Evolutionary conservation across 1,140 invertebrate genomes (phyloP).

Genomic region (Hylaeus volcanicus): DNA sequence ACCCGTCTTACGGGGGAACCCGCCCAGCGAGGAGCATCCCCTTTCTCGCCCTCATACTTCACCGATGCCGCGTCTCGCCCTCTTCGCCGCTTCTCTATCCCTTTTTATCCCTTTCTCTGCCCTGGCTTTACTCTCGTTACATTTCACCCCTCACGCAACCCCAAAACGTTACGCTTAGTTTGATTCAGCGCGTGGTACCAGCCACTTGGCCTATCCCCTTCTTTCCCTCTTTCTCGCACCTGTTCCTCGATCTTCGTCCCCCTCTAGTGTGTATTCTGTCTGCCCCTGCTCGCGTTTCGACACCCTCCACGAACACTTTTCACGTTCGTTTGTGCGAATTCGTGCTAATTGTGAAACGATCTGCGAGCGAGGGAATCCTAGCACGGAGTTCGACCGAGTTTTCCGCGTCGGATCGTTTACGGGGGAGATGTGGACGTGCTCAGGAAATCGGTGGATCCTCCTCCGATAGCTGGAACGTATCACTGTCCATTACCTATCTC

Average conservation of each 20-base stretch:
- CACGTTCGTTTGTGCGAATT: slow-evolving; percentile 47
- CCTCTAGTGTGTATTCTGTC: neutral
- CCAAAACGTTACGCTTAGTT: slow-evolving; percentile 66
- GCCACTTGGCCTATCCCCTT: slow-evolving; percentile 40
- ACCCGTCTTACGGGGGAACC: slow-evolving; percentile 41
- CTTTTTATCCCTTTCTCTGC: slow-evolving; percentile 42
- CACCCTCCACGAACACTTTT: slow-evolving; percentile 45
- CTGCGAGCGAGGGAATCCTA: slow-evolving; percentile 12
- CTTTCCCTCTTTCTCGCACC: neutral
- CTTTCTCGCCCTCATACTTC: slow-evolving; percentile 55
- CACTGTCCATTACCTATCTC: neutral
- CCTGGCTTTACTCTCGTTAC: slow-evolving; percentile 48
- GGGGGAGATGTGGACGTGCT: neutral
- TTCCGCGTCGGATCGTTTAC: neutral
- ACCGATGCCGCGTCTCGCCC: slow-evolving; percentile 33
- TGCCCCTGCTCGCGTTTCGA: neutral
- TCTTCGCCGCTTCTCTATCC: slow-evolving; percentile 6
- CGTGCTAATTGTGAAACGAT: slow-evolving; percentile 43
- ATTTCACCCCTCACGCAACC: slow-evolving; percentile 48
- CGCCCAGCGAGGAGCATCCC: slow-evolving; percentile 57
- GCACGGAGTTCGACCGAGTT: neutral
- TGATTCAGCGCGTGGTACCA: slow-evolving; percentile 66
- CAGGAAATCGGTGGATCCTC: neutral
- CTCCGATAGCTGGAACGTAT: neutral
- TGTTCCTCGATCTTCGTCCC: neutral